Evolutionary conservation across 2,113 vertebrate genomes (phyloP), one percentile per base, ranked within the genome.

Genomic region (Paracanthobrama guichenoti): DNA sequence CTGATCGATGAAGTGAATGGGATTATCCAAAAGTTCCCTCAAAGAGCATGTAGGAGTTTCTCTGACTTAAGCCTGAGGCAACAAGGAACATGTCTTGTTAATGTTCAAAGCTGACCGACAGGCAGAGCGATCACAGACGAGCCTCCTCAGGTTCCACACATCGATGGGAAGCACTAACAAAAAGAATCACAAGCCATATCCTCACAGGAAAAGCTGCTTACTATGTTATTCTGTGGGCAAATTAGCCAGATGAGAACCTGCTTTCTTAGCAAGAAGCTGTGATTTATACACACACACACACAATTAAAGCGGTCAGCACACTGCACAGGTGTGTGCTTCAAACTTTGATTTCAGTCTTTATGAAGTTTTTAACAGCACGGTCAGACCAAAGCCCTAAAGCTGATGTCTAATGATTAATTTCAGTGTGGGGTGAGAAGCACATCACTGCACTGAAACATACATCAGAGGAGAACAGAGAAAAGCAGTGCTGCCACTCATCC

Each of bases 341-440:
- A 5, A 18, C 53, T 82, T 69, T 81, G 62, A 81, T 69, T 69
- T 81, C 79, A 83, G 46, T 74, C 59, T 79, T 64, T 81, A 88
- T 85, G 72, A 85, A 85, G 79, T 79, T 85, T 79, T 86, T 72
- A 74, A 72, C 55, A 85, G 44, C 26, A 35, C 22, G 35, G 46
- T 24, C 12, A 9, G 31, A 26, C 71, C 9, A 55, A 55, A 22
- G 53, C 53, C 53, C 53, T 55, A 22, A 20, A 55, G 53, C 18
- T 22, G 50, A 14, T 50, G 74, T 55, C 74, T 28, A 62, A 71
- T 74, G 55, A 81, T 44, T 55, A 71, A 82, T 82, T n/a, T 87
- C 74, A 62, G 77, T 76, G 73, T 78, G 59, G 77, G 55, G 69
- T 39, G 72, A 83, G 55, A 75, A 50, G 42, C 78, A 81, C 62